A percentile compares a stretch with the other conserved stretches of the same genome.
These are phyloP conservation scores for Ooceraea biroi DNA, from an alignment of 1,140 invertebrate genomes.

Conservation along the genomic window DNA sequence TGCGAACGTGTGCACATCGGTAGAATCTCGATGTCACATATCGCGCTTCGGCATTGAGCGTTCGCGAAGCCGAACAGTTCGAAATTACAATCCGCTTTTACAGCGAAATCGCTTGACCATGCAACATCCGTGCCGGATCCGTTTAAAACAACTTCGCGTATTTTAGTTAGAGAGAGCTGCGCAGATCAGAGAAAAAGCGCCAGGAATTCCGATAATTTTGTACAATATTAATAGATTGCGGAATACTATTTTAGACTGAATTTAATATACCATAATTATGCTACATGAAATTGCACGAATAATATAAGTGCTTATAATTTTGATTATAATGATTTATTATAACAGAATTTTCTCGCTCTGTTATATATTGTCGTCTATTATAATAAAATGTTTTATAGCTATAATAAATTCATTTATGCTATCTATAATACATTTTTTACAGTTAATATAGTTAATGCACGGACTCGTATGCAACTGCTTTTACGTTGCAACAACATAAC, in stretches of 20 bases:
- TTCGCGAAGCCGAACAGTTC: constrained; percentile 41
- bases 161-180: background rate
- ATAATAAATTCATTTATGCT: constrained; percentile 31
- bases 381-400: too few relatives aligned
- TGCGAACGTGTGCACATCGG: background rate
- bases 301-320: background rate
- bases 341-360: background rate
- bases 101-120: constrained; percentile 19
- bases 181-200: background rate
- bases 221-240: background rate
- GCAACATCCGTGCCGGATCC: background rate
- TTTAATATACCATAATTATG: background rate
- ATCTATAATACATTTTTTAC: constrained; percentile 47
- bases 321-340: background rate
- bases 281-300: background rate
- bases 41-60: constrained; percentile 8
- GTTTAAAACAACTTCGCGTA: constrained; percentile 28
- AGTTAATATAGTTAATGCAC: too few relatives aligned
- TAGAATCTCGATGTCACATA: constrained; percentile 28
- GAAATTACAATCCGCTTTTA: constrained; percentile 49
- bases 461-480: constrained; percentile 10
- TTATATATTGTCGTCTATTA: too few relatives aligned
- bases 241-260: background rate
- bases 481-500: constrained; percentile 1
- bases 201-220: background rate